Base-by-base conservation (phyloP, 2,797 vertebrate species). In the Halcyon smyrnensis region DNA sequence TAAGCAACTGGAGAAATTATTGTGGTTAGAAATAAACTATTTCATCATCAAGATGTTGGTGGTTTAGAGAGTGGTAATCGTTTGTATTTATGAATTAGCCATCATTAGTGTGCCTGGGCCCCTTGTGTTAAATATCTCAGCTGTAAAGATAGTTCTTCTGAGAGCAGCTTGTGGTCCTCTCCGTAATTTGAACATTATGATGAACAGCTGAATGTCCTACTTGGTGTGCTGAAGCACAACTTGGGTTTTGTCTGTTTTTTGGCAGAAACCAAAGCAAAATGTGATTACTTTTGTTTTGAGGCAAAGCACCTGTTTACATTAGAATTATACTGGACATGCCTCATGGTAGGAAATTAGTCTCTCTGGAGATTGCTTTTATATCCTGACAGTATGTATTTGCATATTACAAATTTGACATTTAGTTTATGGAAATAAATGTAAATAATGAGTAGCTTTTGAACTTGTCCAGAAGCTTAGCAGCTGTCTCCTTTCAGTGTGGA, bases 401-500 rank as follows among this genome's bases (percentile, higher is more conserved):
- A 54, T 93, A 69, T 90, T 92, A 91, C 50, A 89, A 78, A 95
- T 71, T 50, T 75, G 62, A 62, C 54, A 43, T 56, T 94, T 87
- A 41, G 62, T 78, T 92, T 75, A 78, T 91, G 76, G 77, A 88
- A 94, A 89, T 87, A 78, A 78, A 90, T 90, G 48, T 84, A 93
- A 94, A 92, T 81, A 84, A 84, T 41, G 53, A 87, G 39, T 80
- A 84, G 67, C 45, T 88, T 94, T 89, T 93, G 70, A 93, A 78
- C 30, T 27, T 27, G 36, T 65, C 71, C 21, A 9, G 81, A 77
- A 88, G 84, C 76, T 91, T 81, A 88, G 83, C 78, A 91, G 57
- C 71, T 92, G 76, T 88, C 48, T 81, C 68, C 34, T 73, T 87
- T 87, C 76, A 77, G 67, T 2, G 1, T 54, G 43, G 50, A 88